phyloP scores from a whole-genome alignment of 2,113 vertebrate species.

The Sula dactylatra region DNA sequence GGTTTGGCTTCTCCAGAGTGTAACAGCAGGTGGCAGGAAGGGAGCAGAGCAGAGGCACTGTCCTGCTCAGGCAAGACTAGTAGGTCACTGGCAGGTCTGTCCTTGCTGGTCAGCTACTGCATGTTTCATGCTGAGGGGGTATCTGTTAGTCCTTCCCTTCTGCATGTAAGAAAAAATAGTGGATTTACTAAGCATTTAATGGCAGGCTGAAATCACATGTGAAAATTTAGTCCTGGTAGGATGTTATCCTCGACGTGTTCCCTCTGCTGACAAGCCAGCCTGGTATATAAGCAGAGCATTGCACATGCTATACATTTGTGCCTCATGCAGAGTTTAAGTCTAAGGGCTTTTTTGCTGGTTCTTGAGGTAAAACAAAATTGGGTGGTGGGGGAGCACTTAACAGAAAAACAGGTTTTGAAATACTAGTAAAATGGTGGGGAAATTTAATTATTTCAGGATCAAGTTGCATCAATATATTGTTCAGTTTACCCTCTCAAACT shows the following conservation, averaged over 20 bases:
- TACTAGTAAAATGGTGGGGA: not conserved
- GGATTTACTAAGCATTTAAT: not conserved
- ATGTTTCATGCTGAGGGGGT: not conserved
- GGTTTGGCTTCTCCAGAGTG: not conserved
- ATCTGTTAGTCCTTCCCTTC: not conserved
- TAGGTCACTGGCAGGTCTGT: not conserved
- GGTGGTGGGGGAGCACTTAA: too few relatives aligned
- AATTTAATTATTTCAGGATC: not conserved
- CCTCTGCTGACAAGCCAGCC: not conserved
- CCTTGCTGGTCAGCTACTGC: not conserved
- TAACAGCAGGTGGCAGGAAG: not conserved
- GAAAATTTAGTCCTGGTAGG: not conserved
- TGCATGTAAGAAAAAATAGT: not conserved
- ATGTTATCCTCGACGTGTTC: not conserved
- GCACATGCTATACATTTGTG: not conserved
- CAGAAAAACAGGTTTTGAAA: not conserved
- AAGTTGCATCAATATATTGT: not conserved
- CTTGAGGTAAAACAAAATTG: not conserved
- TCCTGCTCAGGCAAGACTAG: not conserved
- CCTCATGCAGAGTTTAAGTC: not conserved
- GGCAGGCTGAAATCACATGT: not conserved
- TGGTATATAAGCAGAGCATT: not conserved
- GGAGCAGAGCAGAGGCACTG: not conserved
- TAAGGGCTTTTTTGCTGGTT: not conserved
- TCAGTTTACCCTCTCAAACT: not conserved